phyloP scores from a whole-genome alignment of 2,888 invertebrate genomes.

The Eilema sororculum region DNA sequence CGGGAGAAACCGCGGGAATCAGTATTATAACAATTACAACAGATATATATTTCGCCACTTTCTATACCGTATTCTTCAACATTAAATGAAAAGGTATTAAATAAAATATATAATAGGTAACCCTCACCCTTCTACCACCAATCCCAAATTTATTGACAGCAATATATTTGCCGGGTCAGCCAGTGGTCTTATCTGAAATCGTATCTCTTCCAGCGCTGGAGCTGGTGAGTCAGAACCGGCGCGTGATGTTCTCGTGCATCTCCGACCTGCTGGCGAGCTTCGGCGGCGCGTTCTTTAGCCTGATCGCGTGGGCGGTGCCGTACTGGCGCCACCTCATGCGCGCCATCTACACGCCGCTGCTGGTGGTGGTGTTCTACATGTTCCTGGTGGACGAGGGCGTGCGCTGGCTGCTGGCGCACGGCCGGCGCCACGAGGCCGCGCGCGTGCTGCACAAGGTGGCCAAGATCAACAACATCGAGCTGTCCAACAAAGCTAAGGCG shows the following conservation, averaged over 20 bases:
- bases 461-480: conserved; percentile 88
- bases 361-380: conserved; percentile 90
- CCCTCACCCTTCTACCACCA: no score
- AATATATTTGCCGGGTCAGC: no score
- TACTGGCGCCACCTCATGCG: conserved; percentile 91
- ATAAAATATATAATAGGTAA: no score
- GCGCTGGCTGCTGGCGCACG: conserved; percentile 92
- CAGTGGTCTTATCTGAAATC: no score
- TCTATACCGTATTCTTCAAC: no score
- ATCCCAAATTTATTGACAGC: no score
- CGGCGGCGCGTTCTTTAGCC: conserved; percentile 90
- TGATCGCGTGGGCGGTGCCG: conserved; percentile 90
- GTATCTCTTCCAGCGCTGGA: conserved; percentile 69
- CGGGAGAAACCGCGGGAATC: no score
- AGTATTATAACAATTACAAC: no score
- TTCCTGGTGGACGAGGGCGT: conserved; percentile 92
- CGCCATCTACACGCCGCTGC: conserved; percentile 90
- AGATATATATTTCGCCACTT: no score
- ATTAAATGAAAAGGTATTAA: no score
- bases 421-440: conserved; percentile 89
- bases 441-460: conserved; percentile 89
- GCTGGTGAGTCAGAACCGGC: conserved; percentile 74
- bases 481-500: conserved; percentile 84
- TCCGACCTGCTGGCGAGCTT: conserved; percentile 78
- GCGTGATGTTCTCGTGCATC: conserved; percentile 79